Evolutionary conservation across 2,888 invertebrate genomes (phyloP).

Genomic region (Lasioglossum oenotherae): DNA sequence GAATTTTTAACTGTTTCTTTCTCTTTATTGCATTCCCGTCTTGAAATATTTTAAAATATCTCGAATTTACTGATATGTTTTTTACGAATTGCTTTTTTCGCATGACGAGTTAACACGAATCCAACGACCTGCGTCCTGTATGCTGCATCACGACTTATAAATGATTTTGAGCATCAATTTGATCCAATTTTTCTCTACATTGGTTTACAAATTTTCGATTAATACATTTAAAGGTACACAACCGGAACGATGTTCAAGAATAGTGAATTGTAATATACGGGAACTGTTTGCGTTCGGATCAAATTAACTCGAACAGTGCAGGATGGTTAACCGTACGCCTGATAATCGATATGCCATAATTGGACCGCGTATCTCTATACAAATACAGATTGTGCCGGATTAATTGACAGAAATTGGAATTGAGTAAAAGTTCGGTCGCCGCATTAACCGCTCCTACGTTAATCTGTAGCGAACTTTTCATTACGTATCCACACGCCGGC

Average conservation of each 20-base stretch:
- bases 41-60: too few relatives aligned
- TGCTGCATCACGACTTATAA: too few relatives aligned
- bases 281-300: not conserved
- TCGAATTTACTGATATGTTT: too few relatives aligned
- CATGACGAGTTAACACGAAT: too few relatives aligned
- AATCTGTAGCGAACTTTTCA: not conserved
- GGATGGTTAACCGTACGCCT: not conserved
- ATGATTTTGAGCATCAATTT: too few relatives aligned
- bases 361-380: not conserved
- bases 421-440: not conserved
- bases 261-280: not conserved
- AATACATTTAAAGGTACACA: too few relatives aligned
- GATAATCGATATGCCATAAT: slow-evolving; percentile 1
- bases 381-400: not conserved
- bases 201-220: not conserved
- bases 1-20: too few relatives aligned
- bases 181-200: too few relatives aligned
- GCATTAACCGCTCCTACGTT: not conserved
- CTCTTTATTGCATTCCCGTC: too few relatives aligned
- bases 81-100: too few relatives aligned
- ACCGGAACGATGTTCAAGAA: too few relatives aligned
- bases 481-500: not conserved
- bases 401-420: not conserved
- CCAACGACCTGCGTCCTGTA: too few relatives aligned
- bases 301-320: not conserved